A percentile compares a stretch with the other conserved stretches of the same genome.
These are phyloP conservation scores for Diarsia rubi DNA, from an alignment of 2,888 invertebrate genomes.

Conservation along the genomic window DNA sequence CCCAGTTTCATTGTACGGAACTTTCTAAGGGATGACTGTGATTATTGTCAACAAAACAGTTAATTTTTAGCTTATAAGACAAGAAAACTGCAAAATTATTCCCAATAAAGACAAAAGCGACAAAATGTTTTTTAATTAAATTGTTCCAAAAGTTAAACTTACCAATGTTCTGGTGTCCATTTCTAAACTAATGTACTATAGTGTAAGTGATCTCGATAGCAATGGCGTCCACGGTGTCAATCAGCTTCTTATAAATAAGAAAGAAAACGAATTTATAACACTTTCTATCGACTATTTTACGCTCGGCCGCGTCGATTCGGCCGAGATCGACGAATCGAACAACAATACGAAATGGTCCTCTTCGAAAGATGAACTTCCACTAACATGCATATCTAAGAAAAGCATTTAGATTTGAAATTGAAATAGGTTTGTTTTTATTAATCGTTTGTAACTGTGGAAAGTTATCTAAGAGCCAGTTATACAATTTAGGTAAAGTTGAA, in stretches of 20 bases:
- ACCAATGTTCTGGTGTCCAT: conserved; percentile 83
- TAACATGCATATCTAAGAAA: conserved; percentile 34
- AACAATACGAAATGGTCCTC: conserved; percentile 43
- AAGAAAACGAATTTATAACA: conserved; percentile 86
- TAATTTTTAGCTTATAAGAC: neutral
- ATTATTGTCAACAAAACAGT: neutral
- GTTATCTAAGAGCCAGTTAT: conserved; percentile 50
- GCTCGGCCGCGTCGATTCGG: conserved; percentile 74
- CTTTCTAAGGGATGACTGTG: neutral
- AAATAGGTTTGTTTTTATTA: conserved; percentile 35
- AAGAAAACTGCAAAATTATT: neutral
- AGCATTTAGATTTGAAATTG: neutral
- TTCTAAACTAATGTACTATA: conserved; percentile 65
- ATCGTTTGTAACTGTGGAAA: conserved; percentile 19
- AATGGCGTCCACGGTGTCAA: conserved; percentile 77
- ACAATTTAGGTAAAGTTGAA: conserved; percentile 44
- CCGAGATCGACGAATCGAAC: conserved; percentile 49
- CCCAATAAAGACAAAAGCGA: neutral
- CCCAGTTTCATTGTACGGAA: neutral
- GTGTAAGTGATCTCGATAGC: conserved; percentile 67
- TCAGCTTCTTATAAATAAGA: conserved; percentile 86
- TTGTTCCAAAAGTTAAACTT: conserved; percentile 65
- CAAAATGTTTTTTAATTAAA: neutral
- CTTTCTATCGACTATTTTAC: conserved; percentile 86
- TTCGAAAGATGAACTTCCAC: conserved; percentile 18